These are phyloP conservation scores for Sturnira hondurensis DNA, from an alignment of 2,113 vertebrate species.

Conservation along the genomic window DNA sequence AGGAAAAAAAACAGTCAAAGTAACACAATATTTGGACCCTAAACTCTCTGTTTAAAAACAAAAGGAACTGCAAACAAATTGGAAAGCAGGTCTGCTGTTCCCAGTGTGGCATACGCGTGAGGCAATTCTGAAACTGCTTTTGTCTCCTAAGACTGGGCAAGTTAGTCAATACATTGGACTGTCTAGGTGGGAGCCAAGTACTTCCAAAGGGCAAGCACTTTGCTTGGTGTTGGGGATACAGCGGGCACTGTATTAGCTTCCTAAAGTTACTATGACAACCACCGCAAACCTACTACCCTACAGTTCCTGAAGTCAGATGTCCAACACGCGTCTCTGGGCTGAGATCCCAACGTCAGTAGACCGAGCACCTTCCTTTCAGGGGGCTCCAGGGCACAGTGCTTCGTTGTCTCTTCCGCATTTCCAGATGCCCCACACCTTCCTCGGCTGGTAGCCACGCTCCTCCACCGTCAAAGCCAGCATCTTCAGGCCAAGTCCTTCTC, in stretches of 20 bases:
- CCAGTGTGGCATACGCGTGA: too few species aligned
- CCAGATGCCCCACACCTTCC: not conserved
- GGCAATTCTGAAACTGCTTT: not conserved
- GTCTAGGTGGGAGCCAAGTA: not conserved
- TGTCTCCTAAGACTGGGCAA: not conserved
- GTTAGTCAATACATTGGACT: not conserved
- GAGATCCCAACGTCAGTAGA: not conserved
- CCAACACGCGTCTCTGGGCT: too few species aligned
- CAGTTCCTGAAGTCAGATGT: too few species aligned
- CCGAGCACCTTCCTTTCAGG: not conserved
- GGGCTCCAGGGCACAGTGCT: not conserved
- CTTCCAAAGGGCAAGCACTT: not conserved
- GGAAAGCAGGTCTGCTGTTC: not conserved
- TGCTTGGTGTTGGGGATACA: not conserved
- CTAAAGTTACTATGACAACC: too few species aligned
- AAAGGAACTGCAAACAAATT: not conserved
- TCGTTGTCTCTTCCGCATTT: not conserved
- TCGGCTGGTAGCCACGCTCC: not conserved
- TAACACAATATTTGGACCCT: not conserved
- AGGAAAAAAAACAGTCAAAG: not conserved
- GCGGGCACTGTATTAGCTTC: rapidly evolving
- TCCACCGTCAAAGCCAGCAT: not conserved
- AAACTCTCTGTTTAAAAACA: not conserved
- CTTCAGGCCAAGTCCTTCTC: not conserved
- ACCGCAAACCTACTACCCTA: too few species aligned